Percentiles rank a stretch among this genome's conserved stretches.
Conservation (phyloP, 2,888 invertebrate species). For the Dexiosoma caninum region DNA sequence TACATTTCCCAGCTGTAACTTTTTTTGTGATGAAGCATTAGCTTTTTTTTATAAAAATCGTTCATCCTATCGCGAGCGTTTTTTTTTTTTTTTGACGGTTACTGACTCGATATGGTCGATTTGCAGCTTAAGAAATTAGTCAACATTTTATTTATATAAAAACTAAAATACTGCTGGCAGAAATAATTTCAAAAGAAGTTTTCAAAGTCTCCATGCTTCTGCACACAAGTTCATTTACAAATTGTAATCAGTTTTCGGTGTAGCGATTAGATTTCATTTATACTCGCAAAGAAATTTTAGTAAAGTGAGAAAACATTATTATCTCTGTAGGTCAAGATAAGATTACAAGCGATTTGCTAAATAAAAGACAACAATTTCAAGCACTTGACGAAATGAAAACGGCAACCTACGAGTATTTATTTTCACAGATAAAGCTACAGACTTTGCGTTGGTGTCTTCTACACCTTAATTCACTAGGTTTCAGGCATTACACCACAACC, state of each 20-base stretch:
- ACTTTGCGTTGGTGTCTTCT: background rate
- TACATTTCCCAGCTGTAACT: too few relatives aligned
- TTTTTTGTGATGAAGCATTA: too few relatives aligned
- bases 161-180: background rate
- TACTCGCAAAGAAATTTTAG: constrained; percentile 54
- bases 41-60: too few relatives aligned
- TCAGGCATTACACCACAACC: background rate
- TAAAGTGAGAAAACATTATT: constrained; percentile 65
- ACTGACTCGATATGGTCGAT: too few relatives aligned
- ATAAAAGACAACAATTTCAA: constrained; percentile 37
- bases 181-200: background rate
- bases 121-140: too few relatives aligned
- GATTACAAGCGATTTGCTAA: constrained; percentile 65
- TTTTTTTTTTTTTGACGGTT: too few relatives aligned
- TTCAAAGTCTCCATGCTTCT: background rate
- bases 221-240: too few relatives aligned
- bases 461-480: constrained; percentile 5
- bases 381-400: constrained; percentile 1
- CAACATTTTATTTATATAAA: too few relatives aligned
- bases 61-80: too few relatives aligned
- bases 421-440: too few relatives aligned
- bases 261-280: constrained; percentile 47
- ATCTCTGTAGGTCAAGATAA: constrained; percentile 69
- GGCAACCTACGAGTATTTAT: constrained; percentile 25
- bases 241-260: too few relatives aligned